phyloP scores from a whole-genome alignment of 1,140 invertebrate genomes.

The Drosophila miranda region DNA sequence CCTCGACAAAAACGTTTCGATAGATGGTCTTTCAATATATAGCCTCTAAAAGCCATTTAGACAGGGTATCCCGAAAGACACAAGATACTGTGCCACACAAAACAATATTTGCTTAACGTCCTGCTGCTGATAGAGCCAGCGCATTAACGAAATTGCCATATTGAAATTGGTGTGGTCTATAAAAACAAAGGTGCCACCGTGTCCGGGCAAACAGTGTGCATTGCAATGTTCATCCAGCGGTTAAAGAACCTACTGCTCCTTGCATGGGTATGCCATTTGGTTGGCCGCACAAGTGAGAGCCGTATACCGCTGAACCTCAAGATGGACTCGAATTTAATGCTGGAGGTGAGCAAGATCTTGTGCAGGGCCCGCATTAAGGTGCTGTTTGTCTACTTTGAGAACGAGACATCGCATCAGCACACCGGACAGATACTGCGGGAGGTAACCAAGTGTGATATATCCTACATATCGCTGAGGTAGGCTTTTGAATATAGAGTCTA shows the following conservation, averaged over 20 bases:
- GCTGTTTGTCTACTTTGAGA: conserved; percentile 72
- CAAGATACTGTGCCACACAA: neutral
- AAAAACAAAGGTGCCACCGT: conserved; percentile 43
- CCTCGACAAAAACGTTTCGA: too few relatives aligned
- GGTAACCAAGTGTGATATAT: conserved; percentile 69
- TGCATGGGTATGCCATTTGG: neutral
- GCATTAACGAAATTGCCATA: conserved; percentile 56
- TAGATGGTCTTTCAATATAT: too few relatives aligned
- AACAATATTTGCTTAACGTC: conserved; percentile 47
- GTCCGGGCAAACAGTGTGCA: conserved; percentile 16
- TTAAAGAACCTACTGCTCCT: conserved; percentile 13
- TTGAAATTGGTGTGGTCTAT: conserved; percentile 42
- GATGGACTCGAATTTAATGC: conserved; percentile 35
- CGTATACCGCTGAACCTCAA: conserved; percentile 14
- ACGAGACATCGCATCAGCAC: conserved; percentile 57
- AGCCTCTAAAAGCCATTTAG: too few relatives aligned
- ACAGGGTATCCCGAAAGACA: neutral
- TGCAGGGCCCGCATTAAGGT: conserved; percentile 56
- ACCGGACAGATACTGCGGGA: conserved; percentile 61
- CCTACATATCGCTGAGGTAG: conserved; percentile 68
- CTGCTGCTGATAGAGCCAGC: conserved; percentile 28
- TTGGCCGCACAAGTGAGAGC: neutral
- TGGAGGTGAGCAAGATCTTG: conserved; percentile 47
- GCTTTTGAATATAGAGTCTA: conserved; percentile 2
- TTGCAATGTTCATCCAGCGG: conserved; percentile 30